Conservation (phyloP, 2,797 vertebrate species). For the Lagodon rhomboides region DNA sequence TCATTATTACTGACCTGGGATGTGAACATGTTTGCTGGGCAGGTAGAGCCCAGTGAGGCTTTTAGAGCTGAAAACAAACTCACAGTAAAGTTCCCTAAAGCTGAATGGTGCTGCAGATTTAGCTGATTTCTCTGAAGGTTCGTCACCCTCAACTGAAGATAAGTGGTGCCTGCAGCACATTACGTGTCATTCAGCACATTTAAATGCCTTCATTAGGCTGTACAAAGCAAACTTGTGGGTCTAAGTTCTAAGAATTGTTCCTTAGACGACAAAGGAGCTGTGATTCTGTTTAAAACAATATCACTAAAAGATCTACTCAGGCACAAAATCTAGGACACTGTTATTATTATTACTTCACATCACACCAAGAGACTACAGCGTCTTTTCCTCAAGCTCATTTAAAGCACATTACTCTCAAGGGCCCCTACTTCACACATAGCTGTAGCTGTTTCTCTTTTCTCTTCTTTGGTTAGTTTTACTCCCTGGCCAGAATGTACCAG, state of each 20-base stretch:
- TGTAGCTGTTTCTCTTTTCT: conserved; percentile 5
- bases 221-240: neutral
- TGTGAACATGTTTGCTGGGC: no score
- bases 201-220: neutral
- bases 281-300: neutral
- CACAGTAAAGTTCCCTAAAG: no score
- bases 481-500: conserved; percentile 9
- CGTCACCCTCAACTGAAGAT: no score
- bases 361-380: neutral
- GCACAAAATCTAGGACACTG: conserved; percentile 27
- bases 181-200: neutral
- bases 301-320: neutral
- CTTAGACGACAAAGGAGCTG: neutral
- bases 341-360: conserved; percentile 28
- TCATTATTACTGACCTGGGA: no score
- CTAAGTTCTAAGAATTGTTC: neutral
- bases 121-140: no score
- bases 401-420: conserved; percentile 46
- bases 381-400: conserved; percentile 46
- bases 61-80: no score
- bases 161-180: no score
- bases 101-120: no score
- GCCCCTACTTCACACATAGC: conserved; percentile 20
- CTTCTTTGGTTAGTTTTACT: conserved; percentile 22
- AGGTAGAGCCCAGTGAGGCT: no score